A percentile compares a stretch with the other conserved stretches of the same genome.
Evolutionary conservation across 2,113 vertebrate species (phyloP).

Genomic region (Lophius piscatorius): DNA sequence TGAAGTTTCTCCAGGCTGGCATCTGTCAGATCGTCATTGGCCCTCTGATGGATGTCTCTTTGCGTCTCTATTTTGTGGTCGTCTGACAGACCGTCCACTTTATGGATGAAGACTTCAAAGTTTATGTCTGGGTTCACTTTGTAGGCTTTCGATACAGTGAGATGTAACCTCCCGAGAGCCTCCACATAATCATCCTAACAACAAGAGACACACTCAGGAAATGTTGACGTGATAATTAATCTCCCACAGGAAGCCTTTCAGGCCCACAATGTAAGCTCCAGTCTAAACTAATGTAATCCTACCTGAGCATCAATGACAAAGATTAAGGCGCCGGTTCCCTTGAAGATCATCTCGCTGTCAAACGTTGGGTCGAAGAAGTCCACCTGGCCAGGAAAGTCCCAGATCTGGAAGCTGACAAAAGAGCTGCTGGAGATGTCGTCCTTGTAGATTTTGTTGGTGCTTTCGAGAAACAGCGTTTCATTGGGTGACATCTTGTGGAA

Average conservation of each 20-base stretch:
- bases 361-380: constrained; percentile 98
- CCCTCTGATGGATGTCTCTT: constrained; percentile 95
- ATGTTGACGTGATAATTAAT: not conserved
- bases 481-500: constrained; percentile 99
- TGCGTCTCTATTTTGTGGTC: constrained; percentile 99
- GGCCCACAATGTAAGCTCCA: not conserved
- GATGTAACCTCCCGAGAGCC: constrained; percentile 90
- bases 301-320: constrained; percentile 98
- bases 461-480: constrained; percentile 96
- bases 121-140: constrained; percentile 96
- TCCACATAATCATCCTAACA: constrained; percentile 95
- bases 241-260: constrained; percentile 8
- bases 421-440: constrained; percentile 98
- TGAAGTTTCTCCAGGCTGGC: constrained; percentile 94
- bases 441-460: constrained; percentile 99
- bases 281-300: constrained; percentile 1
- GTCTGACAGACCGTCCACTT: constrained; percentile 95
- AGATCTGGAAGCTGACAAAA: constrained; percentile 99
- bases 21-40: constrained; percentile 94
- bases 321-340: constrained; percentile 95
- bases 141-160: constrained; percentile 93
- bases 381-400: constrained; percentile 99
- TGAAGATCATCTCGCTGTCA: constrained; percentile 99
- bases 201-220: not conserved
- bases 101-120: constrained; percentile 99